Conservation (phyloP, 2,888 invertebrate genomes). For the Galeopsomyia nigrocyanea region DNA sequence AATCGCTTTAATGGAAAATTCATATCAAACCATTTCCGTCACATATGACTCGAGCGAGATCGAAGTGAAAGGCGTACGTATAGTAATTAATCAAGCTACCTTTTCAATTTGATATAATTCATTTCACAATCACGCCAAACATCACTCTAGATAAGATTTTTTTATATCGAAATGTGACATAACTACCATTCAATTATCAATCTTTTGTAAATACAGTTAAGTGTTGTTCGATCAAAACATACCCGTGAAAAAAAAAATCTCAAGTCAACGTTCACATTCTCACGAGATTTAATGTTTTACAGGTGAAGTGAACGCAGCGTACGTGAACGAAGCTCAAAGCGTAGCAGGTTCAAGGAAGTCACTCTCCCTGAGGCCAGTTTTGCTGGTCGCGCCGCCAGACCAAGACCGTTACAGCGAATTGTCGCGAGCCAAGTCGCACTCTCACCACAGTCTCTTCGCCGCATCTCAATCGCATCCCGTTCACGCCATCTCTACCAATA, state of each 20-base stretch:
- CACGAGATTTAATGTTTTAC: conserved; percentile 42
- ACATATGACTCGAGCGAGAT: too few relatives aligned
- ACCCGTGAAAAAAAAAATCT: not conserved
- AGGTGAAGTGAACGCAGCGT: conserved; percentile 92
- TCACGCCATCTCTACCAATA: conserved; percentile 66
- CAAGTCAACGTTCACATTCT: not conserved
- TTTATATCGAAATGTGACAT: too few relatives aligned
- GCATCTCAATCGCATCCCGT: conserved; percentile 64
- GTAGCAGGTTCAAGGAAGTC: conserved; percentile 89
- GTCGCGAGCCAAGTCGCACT: conserved; percentile 66
- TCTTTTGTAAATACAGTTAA: too few relatives aligned
- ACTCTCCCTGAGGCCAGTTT: conserved; percentile 87
- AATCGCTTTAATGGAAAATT: too few relatives aligned
- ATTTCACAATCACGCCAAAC: too few relatives aligned
- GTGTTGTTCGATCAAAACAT: too few relatives aligned
- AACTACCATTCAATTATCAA: too few relatives aligned
- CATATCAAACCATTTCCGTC: too few relatives aligned
- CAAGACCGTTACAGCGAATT: conserved; percentile 67
- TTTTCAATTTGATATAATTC: too few relatives aligned
- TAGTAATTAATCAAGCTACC: too few relatives aligned
- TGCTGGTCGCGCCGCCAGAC: conserved; percentile 80
- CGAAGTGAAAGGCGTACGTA: too few relatives aligned
- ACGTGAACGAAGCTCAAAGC: conserved; percentile 87
- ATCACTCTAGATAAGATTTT: too few relatives aligned
- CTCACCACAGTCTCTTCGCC: conserved; percentile 66